phyloP scores from a whole-genome alignment of 92 coral and sea anemone species.

The Paragorgia papillata region DNA sequence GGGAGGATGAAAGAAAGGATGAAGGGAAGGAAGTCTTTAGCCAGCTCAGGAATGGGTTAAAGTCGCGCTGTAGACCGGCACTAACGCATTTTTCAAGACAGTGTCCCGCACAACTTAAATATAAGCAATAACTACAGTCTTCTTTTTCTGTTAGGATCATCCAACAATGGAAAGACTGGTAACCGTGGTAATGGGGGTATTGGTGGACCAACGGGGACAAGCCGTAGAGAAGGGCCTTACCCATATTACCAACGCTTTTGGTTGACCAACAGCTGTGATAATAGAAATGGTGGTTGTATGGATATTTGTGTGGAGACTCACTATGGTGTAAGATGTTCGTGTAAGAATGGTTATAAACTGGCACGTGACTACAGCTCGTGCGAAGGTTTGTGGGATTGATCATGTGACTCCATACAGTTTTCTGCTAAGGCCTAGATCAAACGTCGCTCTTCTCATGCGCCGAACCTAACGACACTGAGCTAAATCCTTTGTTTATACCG shows the following conservation, averaged over 20 bases:
- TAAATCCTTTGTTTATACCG: no score
- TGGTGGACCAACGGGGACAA: not conserved
- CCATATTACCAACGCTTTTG: constrained; percentile 17
- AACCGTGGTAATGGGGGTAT: not conserved
- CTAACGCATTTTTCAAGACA: no score
- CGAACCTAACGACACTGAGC: no score
- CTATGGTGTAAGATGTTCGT: constrained; percentile 24
- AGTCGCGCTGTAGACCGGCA: not conserved
- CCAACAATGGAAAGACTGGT: not conserved
- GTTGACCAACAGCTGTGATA: constrained; percentile 17
- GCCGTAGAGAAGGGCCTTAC: constrained; percentile 11
- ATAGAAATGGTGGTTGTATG: constrained; percentile 34
- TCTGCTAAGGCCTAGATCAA: no score
- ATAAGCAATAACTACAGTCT: not conserved
- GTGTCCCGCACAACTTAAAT: no score
- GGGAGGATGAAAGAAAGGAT: not conserved
- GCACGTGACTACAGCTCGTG: constrained; percentile 9
- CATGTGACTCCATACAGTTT: not conserved
- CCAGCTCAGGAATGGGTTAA: no score
- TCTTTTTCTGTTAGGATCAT: not conserved
- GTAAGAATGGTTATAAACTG: constrained; percentile 4
- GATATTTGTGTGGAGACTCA: constrained; percentile 19
- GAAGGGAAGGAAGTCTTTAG: no score
- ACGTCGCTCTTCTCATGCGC: no score
- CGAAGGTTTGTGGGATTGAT: constrained; percentile 17